Evolutionary conservation across 2,888 invertebrate species (phyloP).

Genomic region (Drosophila heteroneura): DNA sequence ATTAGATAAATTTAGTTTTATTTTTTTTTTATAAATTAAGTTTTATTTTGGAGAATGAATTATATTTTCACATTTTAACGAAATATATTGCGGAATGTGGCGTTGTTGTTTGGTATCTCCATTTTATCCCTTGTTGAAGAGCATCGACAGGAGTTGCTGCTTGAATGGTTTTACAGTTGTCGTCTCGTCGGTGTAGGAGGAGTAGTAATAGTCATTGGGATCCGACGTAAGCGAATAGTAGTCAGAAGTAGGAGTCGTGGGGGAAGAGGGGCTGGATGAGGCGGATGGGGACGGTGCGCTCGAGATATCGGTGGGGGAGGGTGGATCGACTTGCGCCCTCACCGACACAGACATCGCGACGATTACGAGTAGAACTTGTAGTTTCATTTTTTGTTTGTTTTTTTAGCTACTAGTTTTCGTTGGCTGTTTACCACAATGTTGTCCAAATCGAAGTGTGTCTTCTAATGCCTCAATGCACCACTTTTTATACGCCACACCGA

Average conservation of each 20-base stretch:
- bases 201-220: not conserved
- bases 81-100: constrained; percentile 18
- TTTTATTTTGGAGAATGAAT: constrained; percentile 23
- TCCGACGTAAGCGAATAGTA: not conserved
- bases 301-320: rapidly evolving
- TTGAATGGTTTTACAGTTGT: constrained; percentile 62
- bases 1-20: constrained; percentile 5
- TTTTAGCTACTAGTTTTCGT: constrained; percentile 9
- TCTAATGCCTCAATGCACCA: constrained; percentile 12
- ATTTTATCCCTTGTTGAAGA: constrained; percentile 69
- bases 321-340: not conserved
- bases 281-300: rapidly evolving
- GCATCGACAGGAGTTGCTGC: constrained; percentile 64
- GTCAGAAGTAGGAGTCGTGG: too few species aligned
- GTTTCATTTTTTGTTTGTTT: constrained; percentile 54
- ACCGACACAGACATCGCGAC: constrained; percentile 23
- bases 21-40: constrained; percentile 37
- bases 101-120: not conserved
- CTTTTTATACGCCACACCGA: constrained; percentile 50
- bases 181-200: not conserved
- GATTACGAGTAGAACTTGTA: constrained; percentile 44
- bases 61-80: constrained; percentile 66
- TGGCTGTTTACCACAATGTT: constrained; percentile 36
- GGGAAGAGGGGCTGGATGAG: too few species aligned
- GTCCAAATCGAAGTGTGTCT: constrained; percentile 55